phyloP scores from a whole-genome alignment of 1,140 invertebrate species.

The Plectrocnemia conspersa region DNA sequence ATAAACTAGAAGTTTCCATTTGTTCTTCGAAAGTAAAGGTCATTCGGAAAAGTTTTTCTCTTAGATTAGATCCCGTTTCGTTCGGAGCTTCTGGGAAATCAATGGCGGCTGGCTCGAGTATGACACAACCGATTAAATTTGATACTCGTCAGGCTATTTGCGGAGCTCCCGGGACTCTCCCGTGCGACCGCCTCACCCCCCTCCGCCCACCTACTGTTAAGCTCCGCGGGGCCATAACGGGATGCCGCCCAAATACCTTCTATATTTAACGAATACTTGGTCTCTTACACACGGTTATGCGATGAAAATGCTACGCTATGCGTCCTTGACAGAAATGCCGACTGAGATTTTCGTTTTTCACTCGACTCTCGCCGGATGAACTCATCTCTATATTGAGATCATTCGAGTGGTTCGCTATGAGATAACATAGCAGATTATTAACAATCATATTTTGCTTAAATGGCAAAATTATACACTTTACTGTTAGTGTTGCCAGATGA shows the following conservation, averaged over 20 bases:
- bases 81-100: not conserved
- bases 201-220: not conserved
- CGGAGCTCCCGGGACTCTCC: conserved; percentile 11
- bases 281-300: not conserved
- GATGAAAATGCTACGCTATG: not conserved
- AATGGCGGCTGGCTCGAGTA: not conserved
- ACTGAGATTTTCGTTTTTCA: not conserved
- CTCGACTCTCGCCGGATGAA: too few species aligned
- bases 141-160: conserved; percentile 17
- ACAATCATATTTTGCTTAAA: not conserved
- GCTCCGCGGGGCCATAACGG: conserved; percentile 13
- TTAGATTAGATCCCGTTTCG: not conserved
- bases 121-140: conserved; percentile 21
- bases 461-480: too few species aligned
- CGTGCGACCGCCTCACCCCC: not conserved
- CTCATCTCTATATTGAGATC: too few species aligned
- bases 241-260: conserved; percentile 1
- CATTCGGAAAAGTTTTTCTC: too few species aligned
- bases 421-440: not conserved
- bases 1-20: too few species aligned
- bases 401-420: too few species aligned
- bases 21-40: too few species aligned
- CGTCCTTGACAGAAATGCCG: not conserved
- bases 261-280: conserved; percentile 16
- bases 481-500: too few species aligned